phyloP scores from a whole-genome alignment of 2,113 vertebrate species.

The Pavo muticus region DNA sequence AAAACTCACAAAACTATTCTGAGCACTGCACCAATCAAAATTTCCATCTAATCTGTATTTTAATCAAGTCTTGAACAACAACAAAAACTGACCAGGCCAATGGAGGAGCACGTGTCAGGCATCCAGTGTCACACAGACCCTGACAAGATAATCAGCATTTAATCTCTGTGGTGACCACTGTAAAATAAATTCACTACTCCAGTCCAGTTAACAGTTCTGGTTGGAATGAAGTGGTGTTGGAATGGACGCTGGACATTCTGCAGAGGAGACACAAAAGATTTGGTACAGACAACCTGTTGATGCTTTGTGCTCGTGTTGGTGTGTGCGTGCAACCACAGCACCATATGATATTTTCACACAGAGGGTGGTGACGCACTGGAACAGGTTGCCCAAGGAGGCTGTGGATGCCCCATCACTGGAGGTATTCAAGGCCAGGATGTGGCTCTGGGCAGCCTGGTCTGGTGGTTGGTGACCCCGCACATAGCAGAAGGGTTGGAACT shows the following conservation, averaged over 20 bases:
- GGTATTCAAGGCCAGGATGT: no score
- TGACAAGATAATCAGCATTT: not conserved
- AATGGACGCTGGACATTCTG: not conserved
- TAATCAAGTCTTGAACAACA: not conserved
- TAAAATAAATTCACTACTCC: not conserved
- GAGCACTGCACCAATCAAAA: not conserved
- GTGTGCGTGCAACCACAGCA: rapidly evolving
- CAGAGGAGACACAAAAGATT: not conserved
- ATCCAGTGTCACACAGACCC: not conserved
- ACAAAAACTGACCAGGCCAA: not conserved
- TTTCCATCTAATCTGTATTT: not conserved
- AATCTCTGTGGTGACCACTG: not conserved
- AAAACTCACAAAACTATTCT: not conserved
- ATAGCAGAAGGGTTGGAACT: no score
- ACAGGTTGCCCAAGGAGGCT: no score
- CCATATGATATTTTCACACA: rapidly evolving
- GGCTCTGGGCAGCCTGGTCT: no score
- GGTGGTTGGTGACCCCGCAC: no score
- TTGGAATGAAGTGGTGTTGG: not conserved
- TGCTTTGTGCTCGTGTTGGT: not conserved
- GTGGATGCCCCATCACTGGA: no score
- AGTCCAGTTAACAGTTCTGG: not conserved
- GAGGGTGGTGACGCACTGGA: no score
- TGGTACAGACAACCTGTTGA: rapidly evolving
- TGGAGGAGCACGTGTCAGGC: not conserved